Evolutionary conservation across 2,113 vertebrate genomes (phyloP), one percentile per base, ranked within the genome.

Genomic region (Leptosomus discolor): DNA sequence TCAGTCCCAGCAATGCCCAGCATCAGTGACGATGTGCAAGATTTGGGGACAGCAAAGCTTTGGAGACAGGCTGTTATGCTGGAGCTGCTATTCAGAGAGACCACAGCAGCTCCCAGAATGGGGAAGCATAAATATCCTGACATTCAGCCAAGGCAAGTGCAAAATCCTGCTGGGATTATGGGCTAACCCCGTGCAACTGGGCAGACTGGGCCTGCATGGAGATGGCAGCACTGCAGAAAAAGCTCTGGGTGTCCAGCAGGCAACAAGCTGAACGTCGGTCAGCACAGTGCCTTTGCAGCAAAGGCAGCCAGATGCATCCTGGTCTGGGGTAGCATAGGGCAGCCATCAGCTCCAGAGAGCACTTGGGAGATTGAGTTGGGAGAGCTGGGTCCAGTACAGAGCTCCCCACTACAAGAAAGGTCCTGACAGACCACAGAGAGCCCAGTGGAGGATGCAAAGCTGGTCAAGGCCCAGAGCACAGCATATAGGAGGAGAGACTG

Each of bases 401-500:
- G 39, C 34, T 88, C 22, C 22, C 26, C 71, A 41, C 37, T 27
- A 29, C 37, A 46, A 18, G 39, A 65, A 51, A 32, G 8, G 13
- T 17, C 65, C 51, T 83, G 29, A 27, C 8, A 29, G 54, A 45
- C 12, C 1, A 1, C 21, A 41, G n/a, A 50, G 37, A 36, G 43
- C 27, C 50, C 29, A 21, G 50, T 18, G 27, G 37, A 50, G 29
- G 45, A 26, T 61, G 45, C 0, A 0, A 29, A 61, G 27, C 41
- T 63, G 32, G 23, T 34, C 63, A 37, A 56, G 27, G 36, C 56
- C 50, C 30, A 63, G 50, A 69, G 34, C 43, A 88, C 32, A 43
- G 15, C 23, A 2, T 0, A 1, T 43, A 30, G 1, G 1, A 64
- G 43, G 19, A 26, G 23, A 57, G 20, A 12, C 15, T 58, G 64